These are phyloP conservation scores for Cryptocheilus praepositus DNA, from an alignment of 2,888 invertebrate species.

Conservation along the genomic window DNA sequence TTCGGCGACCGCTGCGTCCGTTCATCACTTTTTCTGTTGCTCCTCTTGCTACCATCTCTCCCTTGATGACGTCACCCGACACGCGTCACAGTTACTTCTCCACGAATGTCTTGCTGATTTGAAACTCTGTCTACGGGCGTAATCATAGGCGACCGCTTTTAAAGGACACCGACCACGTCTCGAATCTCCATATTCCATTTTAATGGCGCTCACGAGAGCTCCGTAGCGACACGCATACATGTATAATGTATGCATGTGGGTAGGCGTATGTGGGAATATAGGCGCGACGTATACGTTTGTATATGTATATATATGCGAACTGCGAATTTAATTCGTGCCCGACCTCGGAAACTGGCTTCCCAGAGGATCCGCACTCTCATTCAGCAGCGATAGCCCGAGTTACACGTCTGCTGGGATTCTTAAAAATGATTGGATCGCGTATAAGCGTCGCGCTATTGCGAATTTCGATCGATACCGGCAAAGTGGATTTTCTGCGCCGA, in stretches of 20 bases:
- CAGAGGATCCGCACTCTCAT: slow-evolving; percentile 11
- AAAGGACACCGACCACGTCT: slow-evolving; percentile 34
- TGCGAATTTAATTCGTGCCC: slow-evolving; percentile 47
- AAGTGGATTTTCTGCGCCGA: slow-evolving; percentile 27
- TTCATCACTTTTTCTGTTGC: no score
- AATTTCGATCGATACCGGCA: no score
- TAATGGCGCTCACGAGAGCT: slow-evolving; percentile 36
- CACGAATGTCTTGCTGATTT: slow-evolving; percentile 14
- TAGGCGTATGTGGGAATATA: slow-evolving; percentile 30
- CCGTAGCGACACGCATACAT: slow-evolving; percentile 1
- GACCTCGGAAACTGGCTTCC: slow-evolving; percentile 47
- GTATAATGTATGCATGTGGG: slow-evolving; percentile 13
- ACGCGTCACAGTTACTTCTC: slow-evolving; percentile 3
- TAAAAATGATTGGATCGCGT: slow-evolving; percentile 58
- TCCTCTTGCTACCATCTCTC: no score
- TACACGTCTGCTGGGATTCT: slow-evolving; percentile 49
- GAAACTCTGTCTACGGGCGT: slow-evolving; percentile 38
- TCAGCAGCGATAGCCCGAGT: not conserved
- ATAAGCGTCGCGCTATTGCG: not conserved
- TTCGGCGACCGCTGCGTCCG: slow-evolving; percentile 27
- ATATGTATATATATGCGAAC: slow-evolving; percentile 9
- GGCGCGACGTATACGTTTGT: not conserved
- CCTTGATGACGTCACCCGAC: not conserved
- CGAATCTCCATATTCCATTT: slow-evolving; percentile 47
- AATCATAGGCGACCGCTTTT: slow-evolving; percentile 44